These are phyloP conservation scores for Tor tambroides DNA, from an alignment of 2,113 vertebrate genomes.

Conservation along the genomic window DNA sequence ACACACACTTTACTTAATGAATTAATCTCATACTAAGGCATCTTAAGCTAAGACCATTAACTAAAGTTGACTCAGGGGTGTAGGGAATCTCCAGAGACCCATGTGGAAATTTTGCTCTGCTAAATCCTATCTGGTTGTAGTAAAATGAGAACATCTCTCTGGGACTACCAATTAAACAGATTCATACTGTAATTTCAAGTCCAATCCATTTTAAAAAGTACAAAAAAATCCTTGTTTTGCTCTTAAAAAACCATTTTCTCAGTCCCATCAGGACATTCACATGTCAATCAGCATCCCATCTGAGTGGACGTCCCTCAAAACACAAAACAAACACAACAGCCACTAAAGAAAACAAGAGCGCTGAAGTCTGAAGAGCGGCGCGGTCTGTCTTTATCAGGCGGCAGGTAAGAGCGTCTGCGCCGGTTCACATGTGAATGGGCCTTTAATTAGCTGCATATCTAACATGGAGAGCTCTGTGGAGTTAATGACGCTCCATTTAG, in stretches of 20 bases:
- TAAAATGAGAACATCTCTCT: background rate
- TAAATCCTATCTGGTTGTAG: background rate
- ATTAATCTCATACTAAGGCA: conserved; percentile 52
- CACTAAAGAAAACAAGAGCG: conserved; percentile 42
- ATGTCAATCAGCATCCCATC: conserved; percentile 31
- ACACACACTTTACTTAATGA: conserved; percentile 49
- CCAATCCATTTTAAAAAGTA: background rate
- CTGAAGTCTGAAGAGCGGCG: conserved; percentile 14
- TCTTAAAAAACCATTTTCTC: conserved; percentile 18
- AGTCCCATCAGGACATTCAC: conserved; percentile 26
- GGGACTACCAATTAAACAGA: background rate
- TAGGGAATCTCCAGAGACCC: conserved; percentile 39
- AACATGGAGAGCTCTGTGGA: conserved; percentile 70
- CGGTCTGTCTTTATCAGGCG: conserved; percentile 74
- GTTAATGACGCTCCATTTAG: conserved; percentile 34
- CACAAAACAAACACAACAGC: conserved; percentile 45
- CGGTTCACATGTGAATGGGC: conserved; percentile 87
- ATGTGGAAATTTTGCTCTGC: conserved; percentile 20
- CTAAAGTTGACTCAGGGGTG: conserved; percentile 26
- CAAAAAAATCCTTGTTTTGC: background rate
- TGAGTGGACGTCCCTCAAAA: conserved; percentile 16
- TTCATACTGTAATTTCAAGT: background rate
- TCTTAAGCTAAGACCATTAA: conserved; percentile 53
- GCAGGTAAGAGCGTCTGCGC: conserved; percentile 83
- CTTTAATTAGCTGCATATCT: conserved; percentile 81